Evolutionary conservation across 92 coral and sea anemone species (phyloP).

Genomic region (Muricea muricata): DNA sequence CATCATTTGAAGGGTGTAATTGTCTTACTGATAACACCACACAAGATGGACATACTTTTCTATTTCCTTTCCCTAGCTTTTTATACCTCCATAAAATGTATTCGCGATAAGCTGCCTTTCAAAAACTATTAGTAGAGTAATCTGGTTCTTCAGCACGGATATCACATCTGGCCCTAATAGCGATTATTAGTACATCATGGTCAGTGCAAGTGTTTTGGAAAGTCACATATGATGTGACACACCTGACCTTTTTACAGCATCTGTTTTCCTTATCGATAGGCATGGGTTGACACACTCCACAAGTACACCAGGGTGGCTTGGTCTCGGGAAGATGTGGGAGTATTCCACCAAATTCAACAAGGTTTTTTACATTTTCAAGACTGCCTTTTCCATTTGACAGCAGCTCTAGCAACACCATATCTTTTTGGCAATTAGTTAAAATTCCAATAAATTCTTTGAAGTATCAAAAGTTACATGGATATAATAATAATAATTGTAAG

Average conservation of each 20-base stretch:
- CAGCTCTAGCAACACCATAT: conserved; percentile 37
- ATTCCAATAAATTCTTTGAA: conserved; percentile 45
- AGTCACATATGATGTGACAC: no score
- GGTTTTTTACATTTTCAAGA: conserved; percentile 50
- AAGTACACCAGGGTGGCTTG: conserved; percentile 63
- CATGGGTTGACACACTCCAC: conserved; percentile 70
- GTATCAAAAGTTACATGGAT: no score
- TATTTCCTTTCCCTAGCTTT: conserved; percentile 66
- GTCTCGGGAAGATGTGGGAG: conserved; percentile 20
- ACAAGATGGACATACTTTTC: conserved; percentile 71
- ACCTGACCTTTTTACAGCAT: no score
- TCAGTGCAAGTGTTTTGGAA: no score
- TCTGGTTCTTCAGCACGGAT: conserved; percentile 67
- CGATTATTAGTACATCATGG: conserved; percentile 41
- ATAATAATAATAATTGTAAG: no score
- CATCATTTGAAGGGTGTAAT: no score
- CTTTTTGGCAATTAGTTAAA: conserved; percentile 41
- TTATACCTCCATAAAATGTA: no score
- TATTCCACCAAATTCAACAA: conserved; percentile 15
- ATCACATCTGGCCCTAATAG: conserved; percentile 73
- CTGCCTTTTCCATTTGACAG: conserved; percentile 63
- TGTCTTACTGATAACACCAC: no score
- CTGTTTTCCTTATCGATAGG: conserved; percentile 57
- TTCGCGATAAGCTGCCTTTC: conserved; percentile 68
- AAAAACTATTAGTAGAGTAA: conserved; percentile 47